phyloP scores from a whole-genome alignment of 2,888 invertebrate genomes.

The Terebella lapidaria region DNA sequence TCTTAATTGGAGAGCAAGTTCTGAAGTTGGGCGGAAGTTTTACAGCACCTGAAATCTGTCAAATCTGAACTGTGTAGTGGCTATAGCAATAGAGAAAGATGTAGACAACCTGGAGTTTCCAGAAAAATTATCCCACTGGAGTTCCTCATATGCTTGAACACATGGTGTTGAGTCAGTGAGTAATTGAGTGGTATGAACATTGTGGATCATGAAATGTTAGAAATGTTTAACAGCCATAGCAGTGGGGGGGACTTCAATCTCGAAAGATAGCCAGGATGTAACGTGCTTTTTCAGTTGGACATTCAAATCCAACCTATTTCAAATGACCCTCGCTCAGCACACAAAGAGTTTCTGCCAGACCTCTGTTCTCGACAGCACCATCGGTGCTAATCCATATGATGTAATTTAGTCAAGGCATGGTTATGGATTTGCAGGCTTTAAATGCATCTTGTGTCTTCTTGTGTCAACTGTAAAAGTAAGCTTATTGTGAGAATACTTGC shows the following conservation, averaged over 20 bases:
- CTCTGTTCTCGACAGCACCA: too few relatives aligned
- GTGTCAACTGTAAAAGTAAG: too few relatives aligned
- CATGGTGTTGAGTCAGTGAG: constrained; percentile 7
- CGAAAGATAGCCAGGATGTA: constrained; percentile 7
- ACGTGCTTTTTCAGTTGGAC: too few relatives aligned
- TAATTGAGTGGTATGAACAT: not conserved
- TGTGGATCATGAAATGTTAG: constrained; percentile 2
- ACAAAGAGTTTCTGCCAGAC: too few relatives aligned
- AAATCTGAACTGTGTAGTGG: constrained; percentile 3
- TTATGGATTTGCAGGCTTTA: too few relatives aligned
- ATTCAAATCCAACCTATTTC: too few relatives aligned
- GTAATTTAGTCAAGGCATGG: too few relatives aligned
- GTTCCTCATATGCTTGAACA: constrained; percentile 8
- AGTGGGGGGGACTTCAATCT: constrained; percentile 4
- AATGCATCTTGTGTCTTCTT: too few relatives aligned
- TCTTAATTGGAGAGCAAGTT: constrained; percentile 6
- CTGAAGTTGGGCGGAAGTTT: constrained; percentile 7
- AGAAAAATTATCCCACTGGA: constrained; percentile 6
- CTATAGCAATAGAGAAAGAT: constrained; percentile 10
- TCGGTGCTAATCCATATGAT: too few relatives aligned
- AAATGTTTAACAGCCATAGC: constrained; percentile 8
- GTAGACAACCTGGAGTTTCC: constrained; percentile 6
- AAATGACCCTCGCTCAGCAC: too few relatives aligned
- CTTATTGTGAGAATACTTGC: too few relatives aligned
- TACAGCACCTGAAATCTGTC: constrained; percentile 5